Evolutionary conservation across 2,888 invertebrate genomes (phyloP).

Genomic region (Ochropleura plecta): DNA sequence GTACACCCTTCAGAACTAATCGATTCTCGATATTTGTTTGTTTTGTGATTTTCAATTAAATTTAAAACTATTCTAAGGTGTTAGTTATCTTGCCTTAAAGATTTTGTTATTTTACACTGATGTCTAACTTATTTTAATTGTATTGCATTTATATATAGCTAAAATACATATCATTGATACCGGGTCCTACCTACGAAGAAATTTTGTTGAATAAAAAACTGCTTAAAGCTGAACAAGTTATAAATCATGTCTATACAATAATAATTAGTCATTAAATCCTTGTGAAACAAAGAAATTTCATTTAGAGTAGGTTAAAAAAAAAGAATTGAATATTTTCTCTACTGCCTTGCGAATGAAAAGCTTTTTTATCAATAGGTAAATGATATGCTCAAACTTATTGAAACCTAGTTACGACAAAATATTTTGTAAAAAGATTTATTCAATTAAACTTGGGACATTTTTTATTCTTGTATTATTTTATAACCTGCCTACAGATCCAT

Average conservation of each 20-base stretch:
- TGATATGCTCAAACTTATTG: conserved; percentile 54
- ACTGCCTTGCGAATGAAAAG: conserved; percentile 42
- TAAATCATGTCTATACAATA: neutral
- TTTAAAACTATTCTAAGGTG: conserved; percentile 14
- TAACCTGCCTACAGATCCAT: neutral
- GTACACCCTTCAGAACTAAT: neutral
- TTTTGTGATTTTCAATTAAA: conserved; percentile 25
- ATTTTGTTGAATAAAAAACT: neutral
- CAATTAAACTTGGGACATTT: conserved; percentile 53
- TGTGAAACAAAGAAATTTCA: too few species aligned
- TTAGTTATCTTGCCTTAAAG: conserved; percentile 40
- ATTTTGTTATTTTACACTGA: conserved; percentile 5
- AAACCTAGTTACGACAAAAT: conserved; percentile 34
- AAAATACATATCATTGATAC: conserved; percentile 27
- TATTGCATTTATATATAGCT: conserved; percentile 46
- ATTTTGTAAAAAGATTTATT: conserved; percentile 62
- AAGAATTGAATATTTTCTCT: conserved; percentile 14
- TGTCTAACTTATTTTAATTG: conserved; percentile 12
- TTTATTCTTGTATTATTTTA: conserved; percentile 43
- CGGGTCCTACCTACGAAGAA: neutral
- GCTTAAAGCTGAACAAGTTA: neutral
- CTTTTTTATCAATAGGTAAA: conserved; percentile 28
- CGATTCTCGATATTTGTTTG: conserved; percentile 30
- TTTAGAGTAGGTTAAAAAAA: neutral
- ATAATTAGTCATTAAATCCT: conserved; percentile 1